Base-by-base conservation (phyloP, 2,113 vertebrate species). In the Ivindomyrus marchei region DNA sequence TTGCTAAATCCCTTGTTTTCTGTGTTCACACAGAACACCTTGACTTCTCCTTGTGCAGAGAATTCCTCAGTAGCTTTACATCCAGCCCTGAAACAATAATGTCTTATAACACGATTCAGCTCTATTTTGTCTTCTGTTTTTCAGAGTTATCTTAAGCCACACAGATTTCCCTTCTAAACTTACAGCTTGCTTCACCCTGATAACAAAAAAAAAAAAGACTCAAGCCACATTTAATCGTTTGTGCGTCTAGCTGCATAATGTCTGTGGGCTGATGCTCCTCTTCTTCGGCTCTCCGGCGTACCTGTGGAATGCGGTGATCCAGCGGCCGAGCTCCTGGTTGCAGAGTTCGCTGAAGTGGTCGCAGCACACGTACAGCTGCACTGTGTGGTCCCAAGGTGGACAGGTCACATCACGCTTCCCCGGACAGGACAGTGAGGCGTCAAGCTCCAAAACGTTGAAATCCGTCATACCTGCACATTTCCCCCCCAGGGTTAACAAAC, bases 231-330 rank as follows among this genome's bases (percentile, higher is more conserved):
- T 39, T 15, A 7, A 7, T 0, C 1, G 70, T 19, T 39, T 9
- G 70, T 8, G 11, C 15, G 15, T 77, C 5, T 2, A 19, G 70
- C 15, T 3, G 39, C 70, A 11, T 5, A 15, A 77, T 0, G 36
- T 39, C 70, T 6, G 58, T 31, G 1, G 36, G 1, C 70, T 6
- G 1, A 2, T 7, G 70, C 6, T 39, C 1, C 5, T 13, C n/a
- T 27, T 4, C 66, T 13, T 0, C 21, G 31, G 70, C 8, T 17
- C 47, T 27, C 15, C 13, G 6, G 24, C 19, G 27, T 19, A 96
- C 96, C 96, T 96, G 92, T 94, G 95, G 94, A 96, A 97, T 56
- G 96, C 94, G 0, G 96, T 96, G 92, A 97, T 96, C 96, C 96
- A 97, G 4, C 96, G 95, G 6, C 96, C 96, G 85, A 97, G 93